phyloP scores from a whole-genome alignment of 2,888 invertebrate species.

The Serripes groenlandicus region DNA sequence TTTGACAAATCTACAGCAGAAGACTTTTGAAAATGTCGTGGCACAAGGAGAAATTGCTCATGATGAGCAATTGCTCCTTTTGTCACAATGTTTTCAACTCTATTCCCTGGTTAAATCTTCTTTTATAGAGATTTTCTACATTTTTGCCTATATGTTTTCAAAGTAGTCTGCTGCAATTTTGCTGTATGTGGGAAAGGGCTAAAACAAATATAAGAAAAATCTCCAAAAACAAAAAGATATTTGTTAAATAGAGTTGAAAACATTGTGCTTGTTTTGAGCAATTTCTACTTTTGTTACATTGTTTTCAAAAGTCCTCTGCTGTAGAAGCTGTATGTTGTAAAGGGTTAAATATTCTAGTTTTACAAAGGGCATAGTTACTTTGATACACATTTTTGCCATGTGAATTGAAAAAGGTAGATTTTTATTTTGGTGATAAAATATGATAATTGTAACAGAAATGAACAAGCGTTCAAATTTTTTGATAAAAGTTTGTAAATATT shows the following conservation, averaged over 20 bases:
- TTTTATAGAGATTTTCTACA: background rate
- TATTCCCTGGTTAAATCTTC: background rate
- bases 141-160: background rate
- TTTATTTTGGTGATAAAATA: no score
- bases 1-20: background rate
- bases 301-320: background rate
- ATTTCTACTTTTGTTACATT: background rate
- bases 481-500: no score
- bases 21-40: background rate
- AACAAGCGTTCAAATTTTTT: no score
- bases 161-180: background rate
- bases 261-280: background rate
- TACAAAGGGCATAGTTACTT: no score
- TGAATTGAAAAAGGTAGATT: no score
- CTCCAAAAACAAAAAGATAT: background rate
- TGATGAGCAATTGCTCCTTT: background rate
- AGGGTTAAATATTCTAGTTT: no score
- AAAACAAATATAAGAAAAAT: background rate
- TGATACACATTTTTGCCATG: no score
- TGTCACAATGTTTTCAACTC: background rate
- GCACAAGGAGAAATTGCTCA: background rate
- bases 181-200: background rate
- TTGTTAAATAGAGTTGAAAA: background rate
- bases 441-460: no score
- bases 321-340: background rate